These are phyloP conservation scores for Drosophila nigricruria DNA, from an alignment of 2,888 invertebrate species.

Conservation along the genomic window DNA sequence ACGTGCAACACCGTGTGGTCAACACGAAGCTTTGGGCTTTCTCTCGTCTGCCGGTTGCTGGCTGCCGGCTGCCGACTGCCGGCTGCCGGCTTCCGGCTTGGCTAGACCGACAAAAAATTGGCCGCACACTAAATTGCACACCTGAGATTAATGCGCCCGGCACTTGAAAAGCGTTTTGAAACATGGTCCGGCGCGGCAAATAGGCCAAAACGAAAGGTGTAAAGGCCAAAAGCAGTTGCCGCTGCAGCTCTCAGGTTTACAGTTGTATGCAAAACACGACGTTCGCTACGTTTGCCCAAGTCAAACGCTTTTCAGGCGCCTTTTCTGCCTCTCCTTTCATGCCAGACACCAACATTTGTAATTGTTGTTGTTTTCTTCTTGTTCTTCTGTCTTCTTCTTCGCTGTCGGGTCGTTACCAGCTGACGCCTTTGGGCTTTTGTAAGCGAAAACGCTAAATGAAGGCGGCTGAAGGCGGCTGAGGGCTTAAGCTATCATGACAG, in stretches of 20 bases:
- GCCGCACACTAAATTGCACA: slow-evolving; percentile 81
- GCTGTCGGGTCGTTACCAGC: slow-evolving; percentile 6
- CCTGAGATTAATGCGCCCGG: slow-evolving; percentile 78
- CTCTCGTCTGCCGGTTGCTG: slow-evolving; percentile 13
- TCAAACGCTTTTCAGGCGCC: slow-evolving; percentile 61
- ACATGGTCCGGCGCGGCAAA: slow-evolving; percentile 15
- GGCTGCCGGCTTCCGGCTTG: slow-evolving; percentile 50
- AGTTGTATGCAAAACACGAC: slow-evolving; percentile 26
- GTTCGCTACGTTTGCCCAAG: slow-evolving; percentile 45
- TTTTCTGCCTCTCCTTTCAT: slow-evolving; percentile 15
- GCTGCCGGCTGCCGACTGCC: slow-evolving; percentile 16
- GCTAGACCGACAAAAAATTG: slow-evolving; percentile 74
- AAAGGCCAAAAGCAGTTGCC: slow-evolving; percentile 55
- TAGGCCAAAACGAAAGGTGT: slow-evolving; percentile 50
- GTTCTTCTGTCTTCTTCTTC: background rate
- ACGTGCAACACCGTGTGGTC: slow-evolving; percentile 61
- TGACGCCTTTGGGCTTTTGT: slow-evolving; percentile 41
- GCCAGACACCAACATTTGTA: slow-evolving; percentile 13
- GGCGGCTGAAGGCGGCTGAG: slow-evolving; percentile 32
- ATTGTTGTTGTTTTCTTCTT: slow-evolving; percentile 9
- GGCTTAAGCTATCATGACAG: slow-evolving; percentile 17
- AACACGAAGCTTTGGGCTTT: slow-evolving; percentile 47
- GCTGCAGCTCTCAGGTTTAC: slow-evolving; percentile 17
- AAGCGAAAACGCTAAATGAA: slow-evolving; percentile 26
- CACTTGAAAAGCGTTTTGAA: slow-evolving; percentile 65